phyloP scores from a whole-genome alignment of 2,797 vertebrate genomes.

The Spinibarbus caldwelli region DNA sequence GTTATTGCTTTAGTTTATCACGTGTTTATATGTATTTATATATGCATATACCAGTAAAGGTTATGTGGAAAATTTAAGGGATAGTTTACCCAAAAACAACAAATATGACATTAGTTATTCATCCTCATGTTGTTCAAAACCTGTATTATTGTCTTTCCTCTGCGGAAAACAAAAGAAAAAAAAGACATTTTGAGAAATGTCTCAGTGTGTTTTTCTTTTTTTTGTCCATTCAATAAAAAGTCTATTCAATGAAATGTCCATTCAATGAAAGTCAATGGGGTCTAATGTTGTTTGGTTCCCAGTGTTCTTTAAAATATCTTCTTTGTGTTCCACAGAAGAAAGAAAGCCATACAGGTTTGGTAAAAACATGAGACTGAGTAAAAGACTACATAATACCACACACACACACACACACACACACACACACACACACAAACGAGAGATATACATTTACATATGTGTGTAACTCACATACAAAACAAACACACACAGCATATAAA shows the following conservation, averaged over 20 bases:
- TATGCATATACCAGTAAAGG: neutral
- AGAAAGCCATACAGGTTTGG: neutral
- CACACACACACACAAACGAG: too few relatives aligned
- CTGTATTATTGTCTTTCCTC: too few relatives aligned
- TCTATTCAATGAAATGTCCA: too few relatives aligned
- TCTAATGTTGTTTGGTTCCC: neutral
- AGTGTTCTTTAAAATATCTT: neutral
- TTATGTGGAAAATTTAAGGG: neutral
- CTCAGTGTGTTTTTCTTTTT: neutral
- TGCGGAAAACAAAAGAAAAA: neutral
- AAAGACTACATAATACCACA: neutral
- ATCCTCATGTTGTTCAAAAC: neutral
- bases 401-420: neutral
- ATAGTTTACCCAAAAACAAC: neutral
- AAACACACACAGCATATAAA: conserved; percentile 21
- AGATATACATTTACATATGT: neutral
- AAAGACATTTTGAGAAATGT: neutral
- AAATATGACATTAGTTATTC: neutral
- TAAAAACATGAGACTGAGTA: neutral
- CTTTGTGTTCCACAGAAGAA: neutral
- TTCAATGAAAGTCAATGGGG: neutral
- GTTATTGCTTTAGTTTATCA: neutral
- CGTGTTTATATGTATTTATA: neutral
- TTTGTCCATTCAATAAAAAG: too few relatives aligned
- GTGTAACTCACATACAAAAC: neutral